These are phyloP conservation scores for Pygocentrus nattereri DNA, from an alignment of 2,797 vertebrate species.

Conservation along the genomic window DNA sequence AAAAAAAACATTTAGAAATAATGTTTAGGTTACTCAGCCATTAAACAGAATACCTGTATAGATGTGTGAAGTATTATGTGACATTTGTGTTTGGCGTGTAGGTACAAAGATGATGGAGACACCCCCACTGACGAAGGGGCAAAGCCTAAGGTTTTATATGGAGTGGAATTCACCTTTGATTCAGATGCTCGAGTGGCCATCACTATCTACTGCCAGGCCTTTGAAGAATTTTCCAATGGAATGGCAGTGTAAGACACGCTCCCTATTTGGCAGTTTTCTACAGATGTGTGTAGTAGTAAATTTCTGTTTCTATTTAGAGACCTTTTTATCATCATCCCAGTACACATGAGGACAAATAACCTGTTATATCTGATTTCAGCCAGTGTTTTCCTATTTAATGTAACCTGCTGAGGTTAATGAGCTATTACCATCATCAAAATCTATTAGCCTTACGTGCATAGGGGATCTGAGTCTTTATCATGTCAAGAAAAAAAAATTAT, in stretches of 20 bases:
- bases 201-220: slow-evolving; percentile 96
- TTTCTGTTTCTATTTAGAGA: not conserved
- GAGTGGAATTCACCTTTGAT: slow-evolving; percentile 97
- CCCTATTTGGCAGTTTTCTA: not conserved
- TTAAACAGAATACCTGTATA: not conserved
- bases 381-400: not conserved
- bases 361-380: not conserved
- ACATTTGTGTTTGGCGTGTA: slow-evolving; percentile 59
- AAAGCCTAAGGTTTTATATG: slow-evolving; percentile 91
- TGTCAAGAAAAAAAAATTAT: not conserved
- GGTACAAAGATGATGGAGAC: slow-evolving; percentile 97
- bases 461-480: not conserved
- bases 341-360: not conserved
- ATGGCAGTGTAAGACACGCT: slow-evolving; percentile 88
- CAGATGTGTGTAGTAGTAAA: not conserved
- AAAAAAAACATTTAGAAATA: no score
- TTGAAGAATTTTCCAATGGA: slow-evolving; percentile 94
- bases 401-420: not conserved
- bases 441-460: not conserved
- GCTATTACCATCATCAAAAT: not conserved
- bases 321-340: not conserved
- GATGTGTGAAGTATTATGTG: no score
- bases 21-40: not conserved
- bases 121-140: slow-evolving; percentile 85
- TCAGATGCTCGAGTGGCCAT: slow-evolving; percentile 95